These are phyloP conservation scores for Anguilla obscura DNA, from an alignment of 2,797 vertebrate genomes.

Conservation along the genomic window DNA sequence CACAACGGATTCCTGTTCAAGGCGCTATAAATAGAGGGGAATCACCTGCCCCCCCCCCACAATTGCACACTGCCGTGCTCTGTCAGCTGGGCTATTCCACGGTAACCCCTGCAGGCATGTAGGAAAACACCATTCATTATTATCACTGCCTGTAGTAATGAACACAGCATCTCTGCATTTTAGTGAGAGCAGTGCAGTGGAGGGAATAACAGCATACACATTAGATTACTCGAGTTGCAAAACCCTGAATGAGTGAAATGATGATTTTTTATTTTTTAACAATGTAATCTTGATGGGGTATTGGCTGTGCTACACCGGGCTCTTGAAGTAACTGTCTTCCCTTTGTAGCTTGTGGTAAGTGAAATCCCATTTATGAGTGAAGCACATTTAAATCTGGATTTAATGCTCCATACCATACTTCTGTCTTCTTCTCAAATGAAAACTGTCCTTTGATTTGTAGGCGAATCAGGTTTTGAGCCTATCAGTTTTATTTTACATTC, in stretches of 20 bases:
- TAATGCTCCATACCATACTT: neutral
- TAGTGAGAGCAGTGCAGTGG: neutral
- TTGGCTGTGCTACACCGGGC: neutral
- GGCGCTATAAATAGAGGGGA: slow-evolving; percentile 22
- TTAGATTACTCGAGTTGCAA: neutral
- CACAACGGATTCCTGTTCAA: slow-evolving; percentile 2
- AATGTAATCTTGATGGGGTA: neutral
- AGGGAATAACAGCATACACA: neutral
- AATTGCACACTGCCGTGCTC: neutral
- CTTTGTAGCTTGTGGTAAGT: neutral
- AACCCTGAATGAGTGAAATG: neutral
- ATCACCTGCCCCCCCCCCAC: neutral
- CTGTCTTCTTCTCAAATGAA: neutral
- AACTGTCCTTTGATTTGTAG: neutral
- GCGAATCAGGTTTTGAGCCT: neutral
- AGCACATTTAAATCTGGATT: slow-evolving; percentile 3
- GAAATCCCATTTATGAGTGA: slow-evolving; percentile 1
- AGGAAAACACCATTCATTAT: slow-evolving; percentile 6
- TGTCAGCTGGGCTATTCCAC: neutral
- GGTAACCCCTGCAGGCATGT: neutral
- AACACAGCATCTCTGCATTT: neutral
- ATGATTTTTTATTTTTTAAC: neutral
- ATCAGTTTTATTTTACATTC: slow-evolving; percentile 3
- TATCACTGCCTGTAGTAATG: neutral
- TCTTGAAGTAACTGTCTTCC: neutral